Evolutionary conservation across 2,797 vertebrate species (phyloP), one percentile per base, ranked within the genome.

Genomic region (Xerus rutilus): DNA sequence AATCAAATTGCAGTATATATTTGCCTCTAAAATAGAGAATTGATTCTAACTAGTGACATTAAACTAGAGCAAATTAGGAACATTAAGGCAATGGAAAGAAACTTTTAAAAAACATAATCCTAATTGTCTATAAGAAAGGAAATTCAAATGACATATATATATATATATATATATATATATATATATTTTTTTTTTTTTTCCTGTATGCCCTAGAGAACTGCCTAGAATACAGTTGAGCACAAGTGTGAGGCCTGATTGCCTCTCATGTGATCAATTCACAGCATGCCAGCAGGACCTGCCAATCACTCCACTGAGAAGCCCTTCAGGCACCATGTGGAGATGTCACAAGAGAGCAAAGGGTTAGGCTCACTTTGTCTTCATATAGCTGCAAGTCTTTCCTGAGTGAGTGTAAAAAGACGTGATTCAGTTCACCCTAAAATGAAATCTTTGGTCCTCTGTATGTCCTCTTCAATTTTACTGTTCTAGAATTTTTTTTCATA

Each of bases 1-100:
- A 95, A 94, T 88, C 69, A 91, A 87, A 94, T 30, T 82, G 35
- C 52, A 70, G 25, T 84, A 77, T 90, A 62, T 87, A 45, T 89
- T 94, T 93, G 62, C 28, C 69, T 93, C 72, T 65, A 62, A 95
- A 92, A 14, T 64, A 57, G 32, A 82, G 32, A 54, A 35, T 18
- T 72, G 45, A 76, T 54, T 94, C 57, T 92, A 90, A 72, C 35
- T 59, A 73, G 35, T 62, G 87, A 89, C 8, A 23, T 72, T 52
- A 90, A 21, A 84, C 32, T 18, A 89, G 10, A 35, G 39, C 4
- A 96, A 89, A 69, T 89, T 67, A 93, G 67, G 69, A 87, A 69
- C 12, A 86, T 2, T 62, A 70, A 93, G 43, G 17, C 8, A 65
- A 84, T 76, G 9, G 25, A 70, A 93, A 91, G n/a, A 72, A 57